Evolutionary conservation across 2,888 invertebrate species (phyloP).

Genomic region (Drosophila histrio): DNA sequence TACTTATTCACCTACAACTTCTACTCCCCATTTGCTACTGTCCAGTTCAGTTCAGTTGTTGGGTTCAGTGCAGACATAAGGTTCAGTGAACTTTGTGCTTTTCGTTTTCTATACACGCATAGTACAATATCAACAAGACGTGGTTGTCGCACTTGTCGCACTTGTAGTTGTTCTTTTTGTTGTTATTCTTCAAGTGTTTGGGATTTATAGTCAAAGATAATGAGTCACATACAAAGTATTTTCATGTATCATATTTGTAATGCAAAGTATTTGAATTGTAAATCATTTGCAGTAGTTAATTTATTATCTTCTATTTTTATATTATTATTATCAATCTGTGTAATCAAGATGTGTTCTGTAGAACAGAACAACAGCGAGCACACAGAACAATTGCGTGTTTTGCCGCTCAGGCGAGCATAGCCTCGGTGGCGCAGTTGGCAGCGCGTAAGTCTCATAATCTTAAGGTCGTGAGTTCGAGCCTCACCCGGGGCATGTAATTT

Average conservation of each 20-base stretch:
- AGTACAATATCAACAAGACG: conserved; percentile 18
- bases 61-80: conserved; percentile 21
- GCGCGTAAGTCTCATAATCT: conserved; percentile 85
- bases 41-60: conserved; percentile 20
- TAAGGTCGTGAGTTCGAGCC: conserved; percentile 84
- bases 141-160: conserved; percentile 30
- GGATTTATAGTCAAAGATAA: conserved; percentile 3
- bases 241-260: background rate
- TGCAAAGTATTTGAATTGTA: background rate
- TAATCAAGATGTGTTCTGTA: background rate
- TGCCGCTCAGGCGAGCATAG: conserved; percentile 52
- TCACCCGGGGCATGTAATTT: conserved; percentile 82
- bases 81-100: conserved; percentile 70
- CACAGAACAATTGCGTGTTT: conserved; percentile 42
- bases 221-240: conserved; percentile 1
- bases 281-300: background rate
- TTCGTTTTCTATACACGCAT: conserved; percentile 50
- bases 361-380: background rate
- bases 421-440: conserved; percentile 84
- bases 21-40: conserved; percentile 24
- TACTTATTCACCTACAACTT: conserved; percentile 6
- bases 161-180: conserved; percentile 16
- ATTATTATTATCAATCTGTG: too few relatives aligned
- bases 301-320: background rate
- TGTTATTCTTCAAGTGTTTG: conserved; percentile 10